A percentile compares a stretch with the other conserved stretches of the same genome.
Conservation (phyloP, 2,797 vertebrate species). For the Cynodonichthys magdalenae region DNA sequence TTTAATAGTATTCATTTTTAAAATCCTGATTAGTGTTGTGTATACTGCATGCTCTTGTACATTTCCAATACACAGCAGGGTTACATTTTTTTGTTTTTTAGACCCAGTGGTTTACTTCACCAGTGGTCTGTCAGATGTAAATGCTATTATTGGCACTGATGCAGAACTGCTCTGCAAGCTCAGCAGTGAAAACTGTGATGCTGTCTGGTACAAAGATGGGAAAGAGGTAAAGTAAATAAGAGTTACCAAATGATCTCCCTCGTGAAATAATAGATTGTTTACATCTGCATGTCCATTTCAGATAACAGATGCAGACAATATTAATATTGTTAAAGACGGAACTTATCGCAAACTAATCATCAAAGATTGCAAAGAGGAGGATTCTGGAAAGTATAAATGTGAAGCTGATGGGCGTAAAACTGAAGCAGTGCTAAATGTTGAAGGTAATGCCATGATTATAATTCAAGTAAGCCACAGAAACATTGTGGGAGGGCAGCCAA, state of each 20-base stretch:
- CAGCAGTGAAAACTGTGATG: conserved; percentile 80
- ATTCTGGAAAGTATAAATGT: conserved; percentile 87
- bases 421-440: conserved; percentile 81
- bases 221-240: conserved; percentile 76
- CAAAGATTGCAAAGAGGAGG: conserved; percentile 78
- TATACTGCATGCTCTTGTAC: not conserved
- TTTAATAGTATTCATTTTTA: not conserved
- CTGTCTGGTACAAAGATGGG: conserved; percentile 88
- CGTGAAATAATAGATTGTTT: not conserved
- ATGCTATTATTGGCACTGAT: conserved; percentile 78
- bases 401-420: conserved; percentile 87
- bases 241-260: not conserved
- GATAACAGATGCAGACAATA: conserved; percentile 80
- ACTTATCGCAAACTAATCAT: conserved; percentile 81
- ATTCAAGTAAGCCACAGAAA: not conserved
- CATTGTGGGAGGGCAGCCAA: not conserved
- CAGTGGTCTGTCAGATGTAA: conserved; percentile 78
- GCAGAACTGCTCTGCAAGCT: conserved; percentile 83
- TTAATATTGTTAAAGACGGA: conserved; percentile 82
- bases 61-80: not conserved
- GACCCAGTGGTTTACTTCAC: conserved; percentile 79
- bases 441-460: conserved; percentile 72
- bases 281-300: conserved; percentile 57
- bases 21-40: not conserved
- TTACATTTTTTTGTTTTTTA: conserved; percentile 38